Evolutionary conservation across 2,113 vertebrate species (phyloP), one percentile per base, ranked within the genome.

Genomic region (Scomber japonicus): DNA sequence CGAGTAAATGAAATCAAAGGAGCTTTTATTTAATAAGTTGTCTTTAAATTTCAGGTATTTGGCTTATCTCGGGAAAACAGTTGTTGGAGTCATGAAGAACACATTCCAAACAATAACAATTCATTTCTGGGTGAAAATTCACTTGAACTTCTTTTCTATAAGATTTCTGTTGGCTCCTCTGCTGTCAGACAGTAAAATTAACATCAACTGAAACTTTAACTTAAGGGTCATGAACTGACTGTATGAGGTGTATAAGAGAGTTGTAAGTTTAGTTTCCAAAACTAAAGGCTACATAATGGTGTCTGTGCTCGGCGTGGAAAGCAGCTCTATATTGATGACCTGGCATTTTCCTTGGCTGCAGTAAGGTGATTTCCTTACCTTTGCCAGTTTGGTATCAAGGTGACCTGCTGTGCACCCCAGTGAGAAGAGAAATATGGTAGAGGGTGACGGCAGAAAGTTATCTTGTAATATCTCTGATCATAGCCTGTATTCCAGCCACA

Each of bases 41-140:
- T 74, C 67, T 65, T 83, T 83, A 75, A 71, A 83, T 88, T 72
- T 31, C 31, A 83, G 68, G 19, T 87, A 30, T 85, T 82, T 85
- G 73, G 50, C 67, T 82, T 86, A 78, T 82, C 72, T 81, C 59
- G 53, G 70, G 49, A 24, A 54, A 81, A 46, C 78, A 87, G 80
- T 82, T 54, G 75, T 73, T 71, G n/a, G 21, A 87, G 71, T 70
- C 55, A 70, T 64, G 55, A 49, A 55, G 64, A 50, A 55, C 69
- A 64, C 35, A 45, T 80, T 70, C 66, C 61, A 83, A 89, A 80
- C 78, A 83, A 66, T 53, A 81, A 51, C 19, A 8, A 62, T 30
- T 79, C 30, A 64, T 61, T 76, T 56, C 11, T 44, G 64, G 60
- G 64, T 73, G 30, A 83, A 71, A 57, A 65, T 63, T 8, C n/a